These are phyloP conservation scores for Tapirus terrestris DNA, from an alignment of 2,113 vertebrate genomes.

Conservation along the genomic window DNA sequence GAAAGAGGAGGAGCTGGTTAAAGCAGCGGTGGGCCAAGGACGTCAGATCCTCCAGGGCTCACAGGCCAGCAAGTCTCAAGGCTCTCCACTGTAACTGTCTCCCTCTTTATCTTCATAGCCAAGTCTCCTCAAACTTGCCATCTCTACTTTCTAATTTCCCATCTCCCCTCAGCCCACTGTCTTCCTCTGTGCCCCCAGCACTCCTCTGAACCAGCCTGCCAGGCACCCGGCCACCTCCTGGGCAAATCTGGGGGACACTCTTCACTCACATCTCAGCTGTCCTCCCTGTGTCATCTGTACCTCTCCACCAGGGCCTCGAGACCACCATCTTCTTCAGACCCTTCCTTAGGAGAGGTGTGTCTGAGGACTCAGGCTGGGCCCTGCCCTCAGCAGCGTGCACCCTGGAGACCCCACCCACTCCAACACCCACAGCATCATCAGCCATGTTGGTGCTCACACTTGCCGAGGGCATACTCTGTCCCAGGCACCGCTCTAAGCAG, in stretches of 20 bases:
- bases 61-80: background rate
- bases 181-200: too few species aligned
- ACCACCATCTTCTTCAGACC: background rate
- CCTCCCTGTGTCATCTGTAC: background rate
- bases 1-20: background rate
- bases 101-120: background rate
- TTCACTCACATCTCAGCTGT: background rate
- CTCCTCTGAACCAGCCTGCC: background rate
- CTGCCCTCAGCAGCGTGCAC: background rate
- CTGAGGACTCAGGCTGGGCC: too few species aligned
- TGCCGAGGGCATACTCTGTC: background rate
- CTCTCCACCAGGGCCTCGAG: background rate
- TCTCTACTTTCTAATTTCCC: background rate
- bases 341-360: background rate
- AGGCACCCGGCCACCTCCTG: rapidly evolving
- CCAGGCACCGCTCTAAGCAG: background rate
- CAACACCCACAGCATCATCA: rapidly evolving
- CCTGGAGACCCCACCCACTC: background rate
- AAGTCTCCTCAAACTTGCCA: background rate
- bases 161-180: background rate
- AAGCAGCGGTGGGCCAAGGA: background rate
- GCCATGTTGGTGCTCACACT: background rate
- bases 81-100: background rate
- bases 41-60: background rate
- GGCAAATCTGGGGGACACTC: background rate